A percentile compares a stretch with the other conserved stretches of the same genome.
These are phyloP conservation scores for Diarsia dahlii DNA, from an alignment of 2,888 invertebrate genomes.

Conservation along the genomic window DNA sequence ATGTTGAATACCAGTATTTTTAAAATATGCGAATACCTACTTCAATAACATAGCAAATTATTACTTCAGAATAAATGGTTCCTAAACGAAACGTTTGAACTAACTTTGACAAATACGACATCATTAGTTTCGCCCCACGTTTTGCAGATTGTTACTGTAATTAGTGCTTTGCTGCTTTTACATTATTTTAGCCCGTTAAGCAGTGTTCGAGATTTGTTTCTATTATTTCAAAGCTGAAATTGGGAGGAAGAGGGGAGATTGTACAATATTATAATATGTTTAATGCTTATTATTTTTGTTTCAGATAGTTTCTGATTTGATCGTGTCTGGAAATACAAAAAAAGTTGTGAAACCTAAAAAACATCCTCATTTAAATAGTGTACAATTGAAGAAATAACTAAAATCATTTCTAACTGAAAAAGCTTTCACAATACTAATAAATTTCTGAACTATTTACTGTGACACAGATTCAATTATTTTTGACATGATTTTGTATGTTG, in stretches of 20 bases:
- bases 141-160: slow-evolving; percentile 35
- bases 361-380: too few species aligned
- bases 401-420: too few species aligned
- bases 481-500: too few species aligned
- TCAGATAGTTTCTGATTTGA: too few species aligned
- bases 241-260: too few species aligned
- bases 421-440: too few species aligned
- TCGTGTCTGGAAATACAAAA: background rate
- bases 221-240: background rate
- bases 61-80: slow-evolving; percentile 34
- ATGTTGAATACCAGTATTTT: background rate
- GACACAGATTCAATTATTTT: too few species aligned
- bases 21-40: background rate
- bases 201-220: slow-evolving; percentile 16
- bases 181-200: slow-evolving; percentile 19
- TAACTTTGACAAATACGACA: slow-evolving; percentile 37
- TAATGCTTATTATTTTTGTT: background rate
- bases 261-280: background rate
- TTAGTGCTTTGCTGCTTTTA: slow-evolving; percentile 30
- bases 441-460: too few species aligned
- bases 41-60: background rate
- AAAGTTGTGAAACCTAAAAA: background rate
- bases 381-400: too few species aligned
- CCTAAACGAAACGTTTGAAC: slow-evolving; percentile 21
- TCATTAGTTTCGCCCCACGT: slow-evolving; percentile 41